Evolutionary conservation across 2,888 invertebrate genomes (phyloP).

Genomic region (Zygaena filipendulae): DNA sequence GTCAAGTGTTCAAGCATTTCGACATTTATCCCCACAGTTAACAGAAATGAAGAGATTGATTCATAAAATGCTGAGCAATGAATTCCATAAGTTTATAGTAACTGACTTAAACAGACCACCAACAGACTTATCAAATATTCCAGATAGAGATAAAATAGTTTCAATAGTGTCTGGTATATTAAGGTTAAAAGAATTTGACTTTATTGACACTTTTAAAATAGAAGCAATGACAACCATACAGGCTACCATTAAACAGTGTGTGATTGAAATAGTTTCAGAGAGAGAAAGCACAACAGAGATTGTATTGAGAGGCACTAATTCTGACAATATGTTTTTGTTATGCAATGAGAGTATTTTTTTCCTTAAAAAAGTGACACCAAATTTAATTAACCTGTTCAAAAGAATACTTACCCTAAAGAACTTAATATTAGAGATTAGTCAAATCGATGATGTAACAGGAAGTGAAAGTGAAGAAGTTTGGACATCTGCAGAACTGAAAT

Average conservation of each 20-base stretch:
- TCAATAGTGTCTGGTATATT: slow-evolving; percentile 92
- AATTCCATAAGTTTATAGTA: slow-evolving; percentile 92
- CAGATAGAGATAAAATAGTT: slow-evolving; percentile 87
- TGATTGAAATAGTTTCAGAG: slow-evolving; percentile 75
- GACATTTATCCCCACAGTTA: slow-evolving; percentile 95
- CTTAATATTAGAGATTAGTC: slow-evolving; percentile 81
- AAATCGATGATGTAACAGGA: slow-evolving; percentile 65
- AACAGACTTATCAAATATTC: slow-evolving; percentile 62
- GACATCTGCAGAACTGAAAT: slow-evolving; percentile 73
- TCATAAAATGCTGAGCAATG: slow-evolving; percentile 95
- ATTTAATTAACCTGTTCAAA: slow-evolving; percentile 75
- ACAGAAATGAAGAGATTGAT: slow-evolving; percentile 96
- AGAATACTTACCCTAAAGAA: slow-evolving; percentile 80
- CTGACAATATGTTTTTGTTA: slow-evolving; percentile 63
- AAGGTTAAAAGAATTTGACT: slow-evolving; percentile 86
- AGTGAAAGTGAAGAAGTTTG: slow-evolving; percentile 77
- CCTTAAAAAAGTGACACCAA: slow-evolving; percentile 72
- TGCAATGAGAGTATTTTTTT: slow-evolving; percentile 77
- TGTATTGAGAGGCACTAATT: slow-evolving; percentile 49
- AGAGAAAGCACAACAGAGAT: slow-evolving; percentile 56
- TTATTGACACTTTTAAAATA: slow-evolving; percentile 86
- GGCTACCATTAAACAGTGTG: slow-evolving; percentile 87
- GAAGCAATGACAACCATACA: slow-evolving; percentile 92
- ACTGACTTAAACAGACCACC: slow-evolving; percentile 90
- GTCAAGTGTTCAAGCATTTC: slow-evolving; percentile 92